Base-by-base conservation (phyloP, 2,888 invertebrate genomes). In the Caenorhabditis imperialis region DNA sequence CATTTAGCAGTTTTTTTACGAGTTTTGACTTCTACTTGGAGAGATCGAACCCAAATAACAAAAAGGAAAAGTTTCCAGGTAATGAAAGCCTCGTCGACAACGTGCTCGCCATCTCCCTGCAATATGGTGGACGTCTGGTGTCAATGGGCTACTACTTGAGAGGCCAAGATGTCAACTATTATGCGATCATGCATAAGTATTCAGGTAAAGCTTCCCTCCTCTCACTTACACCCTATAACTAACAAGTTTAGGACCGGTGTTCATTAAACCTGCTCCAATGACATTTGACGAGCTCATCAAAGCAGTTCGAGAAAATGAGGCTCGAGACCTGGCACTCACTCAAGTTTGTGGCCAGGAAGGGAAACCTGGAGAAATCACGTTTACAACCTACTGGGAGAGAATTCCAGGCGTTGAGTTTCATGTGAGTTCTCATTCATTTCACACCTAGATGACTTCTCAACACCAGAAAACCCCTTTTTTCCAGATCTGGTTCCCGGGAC, bases 401-500 rank as follows among this genome's bases (percentile, higher is more conserved):
- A 72, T 86, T 12, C 85, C 87, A 0, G 85, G 84, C 14, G 84
- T 82, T 8, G 77, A 75, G 38, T 83, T 81, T 57, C 79, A 83
- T 62, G 86, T 85, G 40, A 30, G 30, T 30, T 30, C 6, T 30
- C 30, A 7, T 30, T 30, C 30, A n/a, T n/a, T n/a, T n/a, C n/a
- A n/a, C n/a, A n/a, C 30, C 6, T 30, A 10, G 30, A 30, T 10
- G 6, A 30, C 10, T 30, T 30, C 30, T 30, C 7, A 30, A 10
- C 30, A 30, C 10, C 10, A 30, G 10, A 30, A 30, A 30, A 6
- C 30, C 6, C 10, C 30, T 16, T 20, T 5, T 30, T 61, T 55
- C 42, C 45, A 86, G 86, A 81, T 86, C 33, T 87, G 87, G 87
- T 87, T 87, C 50, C 86, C 87, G 2, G 85, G 87, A 8, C 79